These are phyloP conservation scores for Venturia canescens DNA, from an alignment of 1,140 invertebrate genomes.

Conservation along the genomic window DNA sequence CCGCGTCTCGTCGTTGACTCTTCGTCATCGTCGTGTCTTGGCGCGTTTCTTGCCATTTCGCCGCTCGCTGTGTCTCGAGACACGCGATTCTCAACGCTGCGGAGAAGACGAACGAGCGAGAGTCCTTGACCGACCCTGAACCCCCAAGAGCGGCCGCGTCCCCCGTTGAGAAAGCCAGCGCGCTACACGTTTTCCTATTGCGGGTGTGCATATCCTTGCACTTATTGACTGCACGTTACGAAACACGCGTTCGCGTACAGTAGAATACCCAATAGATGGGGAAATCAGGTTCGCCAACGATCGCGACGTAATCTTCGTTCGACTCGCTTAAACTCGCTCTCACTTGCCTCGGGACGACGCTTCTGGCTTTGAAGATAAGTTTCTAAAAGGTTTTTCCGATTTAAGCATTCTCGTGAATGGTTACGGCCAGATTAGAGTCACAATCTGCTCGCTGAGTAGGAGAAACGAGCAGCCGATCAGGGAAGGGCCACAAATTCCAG, in stretches of 20 bases:
- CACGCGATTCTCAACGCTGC: not conserved
- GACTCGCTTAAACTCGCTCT: too few species aligned
- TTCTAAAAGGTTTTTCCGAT: too few species aligned
- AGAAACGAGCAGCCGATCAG: too few species aligned
- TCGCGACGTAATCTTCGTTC: too few species aligned
- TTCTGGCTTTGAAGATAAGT: too few species aligned
- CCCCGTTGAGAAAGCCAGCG: conserved; percentile 32
- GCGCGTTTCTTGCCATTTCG: conserved; percentile 15
- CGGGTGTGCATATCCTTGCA: not conserved
- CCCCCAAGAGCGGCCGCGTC: conserved; percentile 48
- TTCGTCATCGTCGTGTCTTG: conserved; percentile 15
- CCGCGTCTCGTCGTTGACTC: not conserved
- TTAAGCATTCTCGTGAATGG: too few species aligned
- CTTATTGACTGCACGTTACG: not conserved
- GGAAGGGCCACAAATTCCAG: too few species aligned
- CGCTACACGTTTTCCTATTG: not conserved
- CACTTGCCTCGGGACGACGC: too few species aligned
- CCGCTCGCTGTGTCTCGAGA: not conserved
- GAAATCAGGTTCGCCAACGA: not conserved
- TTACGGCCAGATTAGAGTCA: too few species aligned
- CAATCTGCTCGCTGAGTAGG: too few species aligned
- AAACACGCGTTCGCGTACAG: not conserved
- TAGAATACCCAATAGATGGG: not conserved
- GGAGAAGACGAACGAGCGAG: conserved; percentile 1
- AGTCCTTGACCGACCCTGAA: conserved; percentile 58